Percentiles rank a stretch among this genome's conserved stretches.
These are phyloP conservation scores for Tympanoctomys barrerae DNA, from an alignment of 2,797 vertebrate genomes.

Conservation along the genomic window DNA sequence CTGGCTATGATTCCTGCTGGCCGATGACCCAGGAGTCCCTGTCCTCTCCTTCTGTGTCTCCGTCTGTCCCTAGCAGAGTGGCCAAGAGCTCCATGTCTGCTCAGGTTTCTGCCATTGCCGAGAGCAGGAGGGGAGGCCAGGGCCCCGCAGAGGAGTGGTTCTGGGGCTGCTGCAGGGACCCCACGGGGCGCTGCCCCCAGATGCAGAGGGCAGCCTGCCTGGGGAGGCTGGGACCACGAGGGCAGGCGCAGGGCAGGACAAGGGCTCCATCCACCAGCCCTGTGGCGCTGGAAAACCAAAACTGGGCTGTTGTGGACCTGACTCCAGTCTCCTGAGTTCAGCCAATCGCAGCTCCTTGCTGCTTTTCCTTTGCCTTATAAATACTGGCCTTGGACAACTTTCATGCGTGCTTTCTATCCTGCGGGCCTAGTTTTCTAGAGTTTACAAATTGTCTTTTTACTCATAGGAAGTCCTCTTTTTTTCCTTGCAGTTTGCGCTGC, in stretches of 20 bases:
- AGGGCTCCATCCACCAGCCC: too few species aligned
- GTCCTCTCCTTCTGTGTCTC: too few species aligned
- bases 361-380: neutral
- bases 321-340: neutral
- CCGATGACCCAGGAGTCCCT: neutral
- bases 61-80: too few species aligned
- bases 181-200: neutral
- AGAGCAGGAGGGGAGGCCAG: too few species aligned
- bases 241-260: too few species aligned
- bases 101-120: too few species aligned
- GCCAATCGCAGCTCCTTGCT: too few species aligned
- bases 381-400: neutral
- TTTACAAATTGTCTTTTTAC: neutral
- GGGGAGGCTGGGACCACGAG: neutral
- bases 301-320: too few species aligned
- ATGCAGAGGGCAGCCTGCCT: neutral
- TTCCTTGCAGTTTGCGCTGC: neutral
- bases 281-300: neutral
- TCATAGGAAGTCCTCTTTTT: neutral
- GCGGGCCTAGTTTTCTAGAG: neutral
- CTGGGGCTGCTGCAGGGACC: neutral
- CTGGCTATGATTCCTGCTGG: neutral
- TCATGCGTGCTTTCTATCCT: rapidly evolving
- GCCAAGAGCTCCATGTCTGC: too few species aligned
- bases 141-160: neutral